phyloP scores from a whole-genome alignment of 2,888 invertebrate genomes.

The Cactoblastis cactorum region DNA sequence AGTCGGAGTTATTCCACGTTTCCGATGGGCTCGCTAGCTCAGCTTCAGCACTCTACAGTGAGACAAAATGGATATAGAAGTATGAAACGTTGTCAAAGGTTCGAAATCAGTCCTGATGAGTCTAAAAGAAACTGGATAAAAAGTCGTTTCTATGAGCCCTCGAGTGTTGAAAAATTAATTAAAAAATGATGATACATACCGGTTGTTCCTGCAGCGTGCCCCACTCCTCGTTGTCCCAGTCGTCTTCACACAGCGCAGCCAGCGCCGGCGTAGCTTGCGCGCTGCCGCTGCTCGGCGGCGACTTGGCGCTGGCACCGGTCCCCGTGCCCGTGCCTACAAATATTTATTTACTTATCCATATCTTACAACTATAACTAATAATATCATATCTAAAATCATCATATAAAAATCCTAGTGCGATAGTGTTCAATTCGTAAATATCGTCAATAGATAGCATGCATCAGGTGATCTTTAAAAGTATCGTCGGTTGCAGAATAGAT shows the following conservation, averaged over 20 bases:
- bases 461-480: too few relatives aligned
- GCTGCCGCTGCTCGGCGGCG: slow-evolving; percentile 66
- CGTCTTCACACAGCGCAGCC: slow-evolving; percentile 82
- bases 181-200: slow-evolving; percentile 55
- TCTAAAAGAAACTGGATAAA: too few relatives aligned
- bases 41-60: slow-evolving; percentile 62
- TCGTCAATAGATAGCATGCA: too few relatives aligned
- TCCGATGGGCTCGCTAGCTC: slow-evolving; percentile 81
- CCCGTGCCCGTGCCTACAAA: slow-evolving; percentile 31
- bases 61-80: slow-evolving; percentile 14
- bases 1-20: slow-evolving; percentile 79
- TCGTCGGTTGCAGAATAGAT: too few relatives aligned
- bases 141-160: too few relatives aligned
- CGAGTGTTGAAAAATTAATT: not conserved
- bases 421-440: too few relatives aligned
- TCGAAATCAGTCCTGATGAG: too few relatives aligned
- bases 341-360: not conserved
- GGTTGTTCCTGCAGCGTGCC: slow-evolving; percentile 91
- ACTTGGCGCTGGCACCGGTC: slow-evolving; percentile 57
- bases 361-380: too few relatives aligned
- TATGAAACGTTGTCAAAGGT: too few relatives aligned
- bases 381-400: too few relatives aligned
- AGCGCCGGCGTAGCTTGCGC: slow-evolving; percentile 74
- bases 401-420: too few relatives aligned
- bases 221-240: slow-evolving; percentile 93